Conservation (phyloP, 2,113 vertebrate species). For the Typhlomys cinereus region DNA sequence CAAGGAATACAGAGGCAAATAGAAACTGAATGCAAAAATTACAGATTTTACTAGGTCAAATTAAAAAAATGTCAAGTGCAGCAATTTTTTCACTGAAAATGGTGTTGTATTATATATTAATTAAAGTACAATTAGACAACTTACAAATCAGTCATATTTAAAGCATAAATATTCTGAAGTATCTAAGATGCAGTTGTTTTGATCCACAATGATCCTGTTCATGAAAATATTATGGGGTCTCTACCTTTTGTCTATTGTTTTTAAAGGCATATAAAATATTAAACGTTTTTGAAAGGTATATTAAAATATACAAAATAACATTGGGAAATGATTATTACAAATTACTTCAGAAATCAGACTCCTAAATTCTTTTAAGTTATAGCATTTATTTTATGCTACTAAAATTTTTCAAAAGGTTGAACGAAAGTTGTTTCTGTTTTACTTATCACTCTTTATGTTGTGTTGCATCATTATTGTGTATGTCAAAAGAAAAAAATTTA, state of each 20-base stretch:
- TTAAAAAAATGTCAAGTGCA: background rate
- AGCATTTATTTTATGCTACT: background rate
- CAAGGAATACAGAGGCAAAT: background rate
- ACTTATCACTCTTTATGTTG: background rate
- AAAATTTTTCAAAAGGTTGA: conserved; percentile 10
- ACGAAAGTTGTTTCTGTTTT: background rate
- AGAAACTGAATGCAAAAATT: background rate
- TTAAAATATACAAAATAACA: conserved; percentile 6
- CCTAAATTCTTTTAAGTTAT: background rate
- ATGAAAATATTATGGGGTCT: conserved; percentile 7
- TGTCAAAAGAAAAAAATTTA: conserved; percentile 80
- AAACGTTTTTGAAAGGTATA: no score
- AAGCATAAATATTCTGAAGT: conserved; percentile 9
- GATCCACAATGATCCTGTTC: background rate
- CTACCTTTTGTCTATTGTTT: background rate
- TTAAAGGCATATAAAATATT: background rate
- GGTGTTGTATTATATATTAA: background rate
- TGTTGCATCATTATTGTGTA: conserved; percentile 50
- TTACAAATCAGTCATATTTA: background rate
- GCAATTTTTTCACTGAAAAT: background rate
- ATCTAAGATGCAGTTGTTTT: background rate
- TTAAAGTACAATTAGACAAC: background rate
- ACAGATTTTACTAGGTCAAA: background rate
- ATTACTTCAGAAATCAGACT: conserved; percentile 4
- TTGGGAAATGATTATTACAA: background rate